Evolutionary conservation across 1,140 invertebrate species (phyloP).

Genomic region (Heterodera carotae): DNA sequence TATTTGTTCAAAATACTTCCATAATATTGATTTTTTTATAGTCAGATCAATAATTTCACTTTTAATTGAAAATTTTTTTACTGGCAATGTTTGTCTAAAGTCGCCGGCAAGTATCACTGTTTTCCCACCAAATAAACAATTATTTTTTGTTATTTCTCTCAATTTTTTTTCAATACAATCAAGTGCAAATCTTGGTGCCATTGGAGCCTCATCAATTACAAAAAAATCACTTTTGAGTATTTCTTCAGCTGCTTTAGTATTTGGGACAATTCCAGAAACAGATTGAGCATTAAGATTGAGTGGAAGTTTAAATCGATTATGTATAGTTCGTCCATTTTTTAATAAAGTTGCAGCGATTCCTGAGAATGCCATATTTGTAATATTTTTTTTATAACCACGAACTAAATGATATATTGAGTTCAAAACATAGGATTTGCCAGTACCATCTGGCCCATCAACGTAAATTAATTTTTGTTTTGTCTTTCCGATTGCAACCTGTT

Average conservation of each 20-base stretch:
- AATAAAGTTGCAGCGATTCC: too few relatives aligned
- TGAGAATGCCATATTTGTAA: conserved; percentile 34
- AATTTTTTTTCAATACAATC: conserved; percentile 4
- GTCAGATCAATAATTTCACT: conserved; percentile 45
- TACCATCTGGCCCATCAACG: conserved; percentile 5
- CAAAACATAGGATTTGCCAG: conserved; percentile 30
- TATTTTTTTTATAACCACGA: conserved; percentile 11
- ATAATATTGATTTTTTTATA: conserved; percentile 54
- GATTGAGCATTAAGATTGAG: background rate
- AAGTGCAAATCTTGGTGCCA: conserved; percentile 9
- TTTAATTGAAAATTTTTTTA: conserved; percentile 41
- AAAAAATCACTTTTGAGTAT: conserved; percentile 24
- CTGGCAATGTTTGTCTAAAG: conserved; percentile 57
- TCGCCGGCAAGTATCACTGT: conserved; percentile 55
- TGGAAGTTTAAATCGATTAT: conserved; percentile 4
- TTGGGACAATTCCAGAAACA: conserved; percentile 2
- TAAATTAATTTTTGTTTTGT: conserved; percentile 20
- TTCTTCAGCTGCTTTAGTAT: conserved; percentile 14
- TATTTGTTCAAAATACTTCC: conserved; percentile 42
- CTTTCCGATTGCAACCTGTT: conserved; percentile 27
- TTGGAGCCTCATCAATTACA: conserved; percentile 15
- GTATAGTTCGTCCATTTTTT: background rate
- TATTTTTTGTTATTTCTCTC: conserved; percentile 4
- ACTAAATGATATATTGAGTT: conserved; percentile 40
- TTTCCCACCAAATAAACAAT: conserved; percentile 54